Conservation (phyloP, 2,113 vertebrate genomes). For the Paradoxurus hermaphroditus region DNA sequence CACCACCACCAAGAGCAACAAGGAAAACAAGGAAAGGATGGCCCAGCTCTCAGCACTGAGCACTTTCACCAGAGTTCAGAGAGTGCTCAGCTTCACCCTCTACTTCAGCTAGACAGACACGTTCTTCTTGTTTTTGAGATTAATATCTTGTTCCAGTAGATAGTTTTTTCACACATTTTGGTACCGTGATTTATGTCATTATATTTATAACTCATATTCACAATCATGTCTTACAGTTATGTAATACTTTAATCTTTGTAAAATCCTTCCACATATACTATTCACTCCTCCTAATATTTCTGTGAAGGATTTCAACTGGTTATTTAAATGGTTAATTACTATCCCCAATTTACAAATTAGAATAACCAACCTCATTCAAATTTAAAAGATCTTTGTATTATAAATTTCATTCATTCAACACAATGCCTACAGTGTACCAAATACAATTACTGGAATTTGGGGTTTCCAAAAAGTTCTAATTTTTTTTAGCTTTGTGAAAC, state of each 20-base stretch:
- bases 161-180: not conserved
- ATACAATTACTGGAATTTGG: not conserved
- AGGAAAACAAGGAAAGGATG: not conserved
- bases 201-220: not conserved
- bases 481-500: not conserved
- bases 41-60: not conserved
- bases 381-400: not conserved
- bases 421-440: not conserved
- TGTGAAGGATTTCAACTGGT: not conserved
- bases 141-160: not conserved
- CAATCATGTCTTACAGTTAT: not conserved
- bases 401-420: not conserved
- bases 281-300: not conserved
- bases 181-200: not conserved
- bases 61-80: not conserved
- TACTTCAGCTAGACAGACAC: not conserved
- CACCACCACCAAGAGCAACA: not conserved
- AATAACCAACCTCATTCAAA: not conserved
- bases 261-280: not conserved
- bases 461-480: not conserved
- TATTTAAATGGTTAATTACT: not conserved
- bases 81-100: not conserved
- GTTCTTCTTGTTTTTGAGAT: not conserved
- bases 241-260: conserved; percentile 8
- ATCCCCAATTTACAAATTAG: not conserved